Evolutionary conservation across 2,113 vertebrate species (phyloP).

Genomic region (Dasyprocta punctata): DNA sequence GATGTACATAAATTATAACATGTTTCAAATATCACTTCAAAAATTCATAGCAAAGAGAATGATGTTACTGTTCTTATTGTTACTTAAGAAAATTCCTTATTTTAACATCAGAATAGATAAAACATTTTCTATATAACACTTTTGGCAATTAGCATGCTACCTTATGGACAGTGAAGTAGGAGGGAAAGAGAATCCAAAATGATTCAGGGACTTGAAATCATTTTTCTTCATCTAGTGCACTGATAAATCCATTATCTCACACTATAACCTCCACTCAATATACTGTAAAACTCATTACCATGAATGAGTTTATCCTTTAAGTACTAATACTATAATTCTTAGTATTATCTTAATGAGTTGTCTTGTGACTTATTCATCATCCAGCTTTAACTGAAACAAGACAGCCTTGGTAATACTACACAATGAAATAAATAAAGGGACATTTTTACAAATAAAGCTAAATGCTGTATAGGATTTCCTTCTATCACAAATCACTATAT

Average conservation of each 20-base stretch:
- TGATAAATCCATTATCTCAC: constrained; percentile 32
- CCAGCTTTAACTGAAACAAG: constrained; percentile 21
- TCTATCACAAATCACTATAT: not conserved
- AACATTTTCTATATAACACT: not conserved
- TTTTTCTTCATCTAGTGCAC: not conserved
- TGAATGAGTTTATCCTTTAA: constrained; percentile 46
- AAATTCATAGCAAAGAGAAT: not conserved
- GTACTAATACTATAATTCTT: not conserved
- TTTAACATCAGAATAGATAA: not conserved
- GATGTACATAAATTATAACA: not conserved
- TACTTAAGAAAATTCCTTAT: not conserved
- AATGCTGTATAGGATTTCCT: not conserved
- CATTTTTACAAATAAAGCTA: not conserved
- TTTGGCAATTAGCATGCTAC: not conserved
- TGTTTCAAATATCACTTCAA: constrained; percentile 11
- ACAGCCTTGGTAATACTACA: not conserved
- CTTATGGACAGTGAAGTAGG: not conserved
- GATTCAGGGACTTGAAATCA: not conserved
- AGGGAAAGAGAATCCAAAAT: not conserved
- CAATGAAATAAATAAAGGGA: not conserved
- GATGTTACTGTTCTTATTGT: not conserved
- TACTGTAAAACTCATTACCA: constrained; percentile 28
- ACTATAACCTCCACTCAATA: not conserved
- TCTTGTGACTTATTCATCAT: not conserved
- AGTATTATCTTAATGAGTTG: constrained; percentile 44